Evolutionary conservation across 2,888 invertebrate species (phyloP).

Genomic region (Embidobia sp.): DNA sequence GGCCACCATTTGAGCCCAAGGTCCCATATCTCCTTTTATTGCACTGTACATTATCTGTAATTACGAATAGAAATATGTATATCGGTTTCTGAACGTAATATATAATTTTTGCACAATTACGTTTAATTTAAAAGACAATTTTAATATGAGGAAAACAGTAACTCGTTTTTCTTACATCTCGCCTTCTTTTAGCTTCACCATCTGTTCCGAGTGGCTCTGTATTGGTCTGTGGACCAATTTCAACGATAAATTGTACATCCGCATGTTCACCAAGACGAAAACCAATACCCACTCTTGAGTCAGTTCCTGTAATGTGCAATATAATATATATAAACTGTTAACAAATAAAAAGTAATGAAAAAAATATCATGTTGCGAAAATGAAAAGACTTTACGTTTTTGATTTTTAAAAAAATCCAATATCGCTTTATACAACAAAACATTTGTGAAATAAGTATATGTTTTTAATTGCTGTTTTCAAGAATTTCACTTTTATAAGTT

Average conservation of each 20-base stretch:
- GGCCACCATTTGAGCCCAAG: conserved; percentile 76
- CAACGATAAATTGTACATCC: conserved; percentile 89
- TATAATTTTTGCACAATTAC: too few relatives aligned
- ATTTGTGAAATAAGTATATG: too few relatives aligned
- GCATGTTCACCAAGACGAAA: conserved; percentile 91
- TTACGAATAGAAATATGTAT: background rate
- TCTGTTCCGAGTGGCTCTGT: conserved; percentile 86
- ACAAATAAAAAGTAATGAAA: background rate
- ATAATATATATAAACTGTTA: background rate
- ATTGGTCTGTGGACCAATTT: conserved; percentile 90
- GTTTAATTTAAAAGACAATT: too few relatives aligned
- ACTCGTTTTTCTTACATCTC: conserved; percentile 67
- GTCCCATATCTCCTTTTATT: conserved; percentile 78
- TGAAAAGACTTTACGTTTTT: too few relatives aligned
- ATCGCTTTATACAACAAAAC: too few relatives aligned
- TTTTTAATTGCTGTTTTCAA: too few relatives aligned
- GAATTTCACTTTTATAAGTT: too few relatives aligned
- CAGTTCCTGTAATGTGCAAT: conserved; percentile 84
- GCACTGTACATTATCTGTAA: conserved; percentile 69
- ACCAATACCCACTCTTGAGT: conserved; percentile 90
- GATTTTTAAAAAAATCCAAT: too few relatives aligned
- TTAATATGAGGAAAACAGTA: conserved; percentile 8
- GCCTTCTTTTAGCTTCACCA: conserved; percentile 73
- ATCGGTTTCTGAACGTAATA: too few relatives aligned
- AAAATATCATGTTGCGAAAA: too few relatives aligned